phyloP scores from a whole-genome alignment of 23 tunicate species.

The Halocynthia aurantium region DNA sequence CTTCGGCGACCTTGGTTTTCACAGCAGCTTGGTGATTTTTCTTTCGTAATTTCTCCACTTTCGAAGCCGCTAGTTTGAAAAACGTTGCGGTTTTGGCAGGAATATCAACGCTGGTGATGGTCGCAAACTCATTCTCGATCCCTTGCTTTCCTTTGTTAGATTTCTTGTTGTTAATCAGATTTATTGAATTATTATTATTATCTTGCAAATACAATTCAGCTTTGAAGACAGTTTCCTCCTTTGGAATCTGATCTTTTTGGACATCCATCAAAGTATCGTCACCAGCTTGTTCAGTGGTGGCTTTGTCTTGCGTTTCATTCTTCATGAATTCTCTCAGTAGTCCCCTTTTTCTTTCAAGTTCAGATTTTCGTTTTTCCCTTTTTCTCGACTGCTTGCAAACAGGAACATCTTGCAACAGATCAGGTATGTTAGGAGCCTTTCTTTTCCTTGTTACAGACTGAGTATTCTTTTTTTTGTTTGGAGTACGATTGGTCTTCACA shows the following conservation, averaged over 20 bases:
- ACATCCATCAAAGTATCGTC: background rate
- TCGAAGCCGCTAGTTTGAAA: constrained; percentile 38
- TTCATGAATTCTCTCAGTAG: background rate
- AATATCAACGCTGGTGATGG: no score
- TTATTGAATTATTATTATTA: no score
- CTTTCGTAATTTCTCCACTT: constrained; percentile 10
- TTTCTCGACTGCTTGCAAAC: constrained; percentile 5
- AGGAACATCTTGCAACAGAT: background rate
- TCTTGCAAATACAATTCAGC: no score
- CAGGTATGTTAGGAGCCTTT: background rate
- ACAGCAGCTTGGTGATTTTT: constrained; percentile 2
- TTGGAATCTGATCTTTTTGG: background rate
- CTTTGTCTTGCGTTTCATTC: background rate
- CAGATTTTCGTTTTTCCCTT: constrained; percentile 8
- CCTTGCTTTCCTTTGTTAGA: no score
- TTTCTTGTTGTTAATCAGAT: no score
- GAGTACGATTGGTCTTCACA: background rate
- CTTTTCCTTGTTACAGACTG: background rate
- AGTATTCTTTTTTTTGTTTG: background rate
- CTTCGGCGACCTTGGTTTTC: background rate
- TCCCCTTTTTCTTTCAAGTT: background rate
- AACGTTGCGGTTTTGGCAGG: constrained; percentile 18
- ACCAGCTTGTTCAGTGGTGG: background rate
- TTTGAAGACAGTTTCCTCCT: background rate
- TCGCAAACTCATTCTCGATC: no score